These are phyloP conservation scores for Syrphus vitripennis DNA, from an alignment of 2,888 invertebrate genomes.

Conservation along the genomic window DNA sequence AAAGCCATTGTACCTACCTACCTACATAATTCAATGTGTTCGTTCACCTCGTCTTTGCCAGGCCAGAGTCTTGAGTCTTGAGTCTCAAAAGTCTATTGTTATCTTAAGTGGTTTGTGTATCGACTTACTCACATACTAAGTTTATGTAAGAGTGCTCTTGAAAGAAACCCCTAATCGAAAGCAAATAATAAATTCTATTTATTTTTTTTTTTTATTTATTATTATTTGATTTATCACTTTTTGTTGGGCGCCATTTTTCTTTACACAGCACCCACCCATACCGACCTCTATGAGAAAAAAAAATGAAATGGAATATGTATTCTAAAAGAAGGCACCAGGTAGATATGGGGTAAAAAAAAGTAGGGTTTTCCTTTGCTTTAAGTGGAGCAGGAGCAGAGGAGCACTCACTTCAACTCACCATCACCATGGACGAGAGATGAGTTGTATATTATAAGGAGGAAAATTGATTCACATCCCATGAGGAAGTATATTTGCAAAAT, in stretches of 20 bases:
- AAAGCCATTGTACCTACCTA: background rate
- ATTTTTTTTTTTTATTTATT: background rate
- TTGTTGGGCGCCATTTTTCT: constrained; percentile 44
- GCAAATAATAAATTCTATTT: constrained; percentile 63
- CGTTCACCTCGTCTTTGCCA: constrained; percentile 54
- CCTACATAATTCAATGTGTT: constrained; percentile 39
- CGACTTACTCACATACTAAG: background rate
- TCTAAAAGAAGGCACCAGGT: background rate
- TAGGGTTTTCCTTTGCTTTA: constrained; percentile 12
- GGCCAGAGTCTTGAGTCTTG: too few species aligned
- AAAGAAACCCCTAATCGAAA: constrained; percentile 55
- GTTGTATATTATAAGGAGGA: background rate
- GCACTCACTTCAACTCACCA: background rate
- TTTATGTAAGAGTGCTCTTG: background rate
- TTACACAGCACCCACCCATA: too few species aligned
- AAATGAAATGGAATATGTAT: background rate
- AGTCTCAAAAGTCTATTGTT: constrained; percentile 52
- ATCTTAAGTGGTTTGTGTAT: constrained; percentile 38
- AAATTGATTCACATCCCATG: constrained; percentile 60
- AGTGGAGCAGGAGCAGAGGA: background rate
- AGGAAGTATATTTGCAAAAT: constrained; percentile 68
- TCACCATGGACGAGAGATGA: background rate
- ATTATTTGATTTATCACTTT: constrained; percentile 63
- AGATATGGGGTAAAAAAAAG: constrained; percentile 1
- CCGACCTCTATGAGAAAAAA: background rate